These are phyloP conservation scores for Trinectes maculatus DNA, from an alignment of 2,113 vertebrate genomes.

Conservation along the genomic window DNA sequence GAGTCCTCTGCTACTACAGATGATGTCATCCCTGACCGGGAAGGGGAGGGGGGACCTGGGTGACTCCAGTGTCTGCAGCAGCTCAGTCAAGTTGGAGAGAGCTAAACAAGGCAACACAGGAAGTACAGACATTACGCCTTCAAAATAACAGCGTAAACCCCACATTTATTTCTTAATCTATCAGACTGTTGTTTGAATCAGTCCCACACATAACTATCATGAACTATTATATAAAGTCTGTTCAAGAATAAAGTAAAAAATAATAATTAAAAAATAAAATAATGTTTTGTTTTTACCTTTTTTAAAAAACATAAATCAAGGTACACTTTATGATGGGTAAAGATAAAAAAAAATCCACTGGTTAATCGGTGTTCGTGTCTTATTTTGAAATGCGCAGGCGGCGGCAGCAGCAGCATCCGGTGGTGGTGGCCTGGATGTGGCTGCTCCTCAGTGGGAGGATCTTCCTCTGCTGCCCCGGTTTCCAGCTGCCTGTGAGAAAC, in stretches of 20 bases:
- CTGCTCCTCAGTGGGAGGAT: constrained; percentile 67
- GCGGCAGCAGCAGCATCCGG: not conserved
- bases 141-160: constrained; percentile 16
- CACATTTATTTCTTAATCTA: no score
- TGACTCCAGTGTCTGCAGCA: constrained; percentile 55
- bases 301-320: no score
- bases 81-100: constrained; percentile 1
- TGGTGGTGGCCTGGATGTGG: not conserved
- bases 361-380: no score
- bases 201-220: no score
- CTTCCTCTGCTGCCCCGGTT: constrained; percentile 64
- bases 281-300: no score
- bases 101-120: constrained; percentile 6
- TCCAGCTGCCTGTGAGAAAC: constrained; percentile 65
- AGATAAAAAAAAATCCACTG: no score
- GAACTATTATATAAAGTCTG: no score
- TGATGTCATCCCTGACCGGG: constrained; percentile 75
- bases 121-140: not conserved
- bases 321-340: no score
- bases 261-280: no score
- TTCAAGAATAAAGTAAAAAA: no score
- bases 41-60: constrained; percentile 55
- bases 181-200: no score
- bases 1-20: constrained; percentile 55
- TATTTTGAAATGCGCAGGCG: constrained; percentile 66